These are phyloP conservation scores for Creontiades dilutus DNA, from an alignment of 2,888 invertebrate species.

Conservation along the genomic window DNA sequence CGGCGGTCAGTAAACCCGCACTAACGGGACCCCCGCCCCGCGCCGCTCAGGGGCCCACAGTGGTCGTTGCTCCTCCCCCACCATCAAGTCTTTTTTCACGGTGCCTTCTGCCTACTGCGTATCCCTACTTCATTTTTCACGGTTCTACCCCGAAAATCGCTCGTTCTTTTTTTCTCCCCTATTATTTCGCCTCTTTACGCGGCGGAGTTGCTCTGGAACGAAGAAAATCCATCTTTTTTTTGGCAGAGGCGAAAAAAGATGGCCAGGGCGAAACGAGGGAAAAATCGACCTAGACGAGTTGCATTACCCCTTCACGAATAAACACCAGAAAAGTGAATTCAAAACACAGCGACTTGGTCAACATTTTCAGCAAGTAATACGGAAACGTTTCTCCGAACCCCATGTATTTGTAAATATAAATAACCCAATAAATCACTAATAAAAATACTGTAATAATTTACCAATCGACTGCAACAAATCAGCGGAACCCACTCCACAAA, in stretches of 20 bases:
- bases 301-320: not conserved
- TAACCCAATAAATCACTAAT: too few relatives aligned
- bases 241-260: not conserved
- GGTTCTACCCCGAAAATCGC: not conserved
- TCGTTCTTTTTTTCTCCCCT: not conserved
- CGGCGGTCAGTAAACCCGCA: slow-evolving; percentile 70
- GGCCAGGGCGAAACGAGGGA: not conserved
- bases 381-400: too few relatives aligned
- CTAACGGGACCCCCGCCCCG: slow-evolving; percentile 51
- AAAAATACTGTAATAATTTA: too few relatives aligned
- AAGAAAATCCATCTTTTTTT: not conserved
- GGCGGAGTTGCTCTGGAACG: not conserved
- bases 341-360: not conserved
- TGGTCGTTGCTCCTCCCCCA: slow-evolving; percentile 59
- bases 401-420: too few relatives aligned
- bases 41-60: not conserved
- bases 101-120: not conserved
- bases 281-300: slow-evolving; percentile 9
- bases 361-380: too few relatives aligned
- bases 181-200: not conserved
- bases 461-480: too few relatives aligned
- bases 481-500: too few relatives aligned
- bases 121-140: slow-evolving; percentile 33
- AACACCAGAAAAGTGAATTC: slow-evolving; percentile 14
- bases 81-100: slow-evolving; percentile 1